These are phyloP conservation scores for Eurytoma adleriae DNA, from an alignment of 2,888 invertebrate genomes.

Conservation along the genomic window DNA sequence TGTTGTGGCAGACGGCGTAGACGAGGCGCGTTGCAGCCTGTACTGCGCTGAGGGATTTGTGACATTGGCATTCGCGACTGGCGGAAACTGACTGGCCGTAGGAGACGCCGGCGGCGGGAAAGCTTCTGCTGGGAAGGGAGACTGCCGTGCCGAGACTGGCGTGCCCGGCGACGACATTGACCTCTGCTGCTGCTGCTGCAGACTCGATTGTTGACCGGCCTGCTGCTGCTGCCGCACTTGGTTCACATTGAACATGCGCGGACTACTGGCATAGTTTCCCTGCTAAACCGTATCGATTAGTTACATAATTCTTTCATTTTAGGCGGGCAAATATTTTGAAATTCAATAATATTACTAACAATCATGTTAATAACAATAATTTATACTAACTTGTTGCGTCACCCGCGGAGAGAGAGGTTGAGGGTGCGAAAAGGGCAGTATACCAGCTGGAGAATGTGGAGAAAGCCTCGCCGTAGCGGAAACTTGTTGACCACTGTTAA, in stretches of 20 bases:
- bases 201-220: slow-evolving; percentile 75
- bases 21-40: slow-evolving; percentile 80
- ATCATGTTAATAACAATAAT: background rate
- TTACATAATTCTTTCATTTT: background rate
- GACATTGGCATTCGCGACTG: slow-evolving; percentile 72
- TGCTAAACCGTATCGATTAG: slow-evolving; percentile 52
- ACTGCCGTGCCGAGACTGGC: slow-evolving; percentile 78
- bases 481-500: slow-evolving; percentile 74
- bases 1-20: slow-evolving; percentile 79
- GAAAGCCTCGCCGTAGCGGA: slow-evolving; percentile 78
- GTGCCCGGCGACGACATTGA: slow-evolving; percentile 85
- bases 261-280: slow-evolving; percentile 73
- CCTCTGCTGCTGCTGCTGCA: slow-evolving; percentile 81
- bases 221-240: slow-evolving; percentile 77
- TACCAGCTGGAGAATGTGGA: slow-evolving; percentile 77
- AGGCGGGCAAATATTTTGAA: background rate
- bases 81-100: slow-evolving; percentile 75
- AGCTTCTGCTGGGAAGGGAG: slow-evolving; percentile 78
- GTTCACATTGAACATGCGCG: slow-evolving; percentile 74
- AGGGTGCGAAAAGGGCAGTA: slow-evolving; percentile 75
- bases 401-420: slow-evolving; percentile 80
- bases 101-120: slow-evolving; percentile 79
- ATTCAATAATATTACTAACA: too few species aligned
- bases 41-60: slow-evolving; percentile 75
- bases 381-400: slow-evolving; percentile 76